Base-by-base conservation (phyloP, 2,797 vertebrate species). In the Rhynchotus rufescens region DNA sequence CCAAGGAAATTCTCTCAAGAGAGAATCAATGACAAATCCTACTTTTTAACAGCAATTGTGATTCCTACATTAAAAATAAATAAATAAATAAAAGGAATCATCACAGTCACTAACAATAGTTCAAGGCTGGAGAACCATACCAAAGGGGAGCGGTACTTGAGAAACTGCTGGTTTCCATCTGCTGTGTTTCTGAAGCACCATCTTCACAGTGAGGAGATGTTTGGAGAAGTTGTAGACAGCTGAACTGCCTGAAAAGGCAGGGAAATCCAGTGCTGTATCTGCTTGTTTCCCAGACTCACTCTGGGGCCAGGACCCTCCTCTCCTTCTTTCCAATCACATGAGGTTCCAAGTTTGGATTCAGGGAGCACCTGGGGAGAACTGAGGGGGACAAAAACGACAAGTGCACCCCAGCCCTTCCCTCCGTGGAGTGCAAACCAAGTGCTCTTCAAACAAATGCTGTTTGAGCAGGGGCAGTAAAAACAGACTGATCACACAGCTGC, bases 1-100 rank as follows among this genome's bases (percentile, higher is more conserved):
- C n/a, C 26, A 87, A 30, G 14, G 25, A 83, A 92, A 69, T 45
- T 36, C 4, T 30, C 8, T 76, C 40, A 69, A 84, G 73, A 89
- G 62, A 94, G 94, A 96, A 73, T 88, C 80, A 85, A 67, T 93
- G 21, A 60, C 7, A 36, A 34, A 62, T 84, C 64, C 80, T 80
- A 62, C 5, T 47, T 89, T 94, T 83, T 69, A 32, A 49, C 32
- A 82, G 45, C 56, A 85, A 74, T n/a, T 52, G 17, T 60, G 36
- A 77, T 85, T 92, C 85, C 15, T 13, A 12, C 65, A 73, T 73
- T 69, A 28, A 62, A 86, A 57, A 42, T 40, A 10, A 23, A 44
- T 11, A 22, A 22, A 22, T 10, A 21, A 47, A 10, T 20, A 45
- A 45, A 45, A 45, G 19, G 44, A 45, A 45, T 47, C 45, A 84